Conservation (phyloP, 2,797 vertebrate species). For the Rhinatrema bivittatum region DNA sequence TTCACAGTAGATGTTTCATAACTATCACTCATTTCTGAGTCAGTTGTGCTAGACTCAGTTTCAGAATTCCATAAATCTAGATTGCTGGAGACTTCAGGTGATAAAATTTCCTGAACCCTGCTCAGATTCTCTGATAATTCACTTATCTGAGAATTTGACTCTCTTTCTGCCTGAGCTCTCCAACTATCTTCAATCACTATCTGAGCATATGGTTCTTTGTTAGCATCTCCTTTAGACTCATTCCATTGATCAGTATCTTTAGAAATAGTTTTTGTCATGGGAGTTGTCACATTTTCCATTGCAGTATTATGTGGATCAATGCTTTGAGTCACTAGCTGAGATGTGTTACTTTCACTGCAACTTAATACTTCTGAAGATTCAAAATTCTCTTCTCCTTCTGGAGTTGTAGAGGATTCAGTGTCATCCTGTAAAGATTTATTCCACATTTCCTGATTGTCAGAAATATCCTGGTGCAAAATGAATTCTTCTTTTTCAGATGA, state of each 20-base stretch:
- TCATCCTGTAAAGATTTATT: slow-evolving; percentile 48
- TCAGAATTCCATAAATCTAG: slow-evolving; percentile 9
- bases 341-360: slow-evolving; percentile 20
- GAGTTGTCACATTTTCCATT: slow-evolving; percentile 1
- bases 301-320: background rate
- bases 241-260: slow-evolving; percentile 20
- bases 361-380: slow-evolving; percentile 44
- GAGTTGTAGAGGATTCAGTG: slow-evolving; percentile 44
- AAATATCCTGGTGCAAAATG: slow-evolving; percentile 29
- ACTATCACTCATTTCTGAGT: slow-evolving; percentile 10
- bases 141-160: slow-evolving; percentile 15
- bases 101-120: slow-evolving; percentile 4
- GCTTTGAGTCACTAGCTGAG: slow-evolving; percentile 13
- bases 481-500: background rate
- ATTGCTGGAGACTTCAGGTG: background rate
- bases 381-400: slow-evolving; percentile 37
- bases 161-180: background rate
- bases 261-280: background rate
- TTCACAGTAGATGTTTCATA: background rate
- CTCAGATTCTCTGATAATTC: background rate
- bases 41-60: slow-evolving; percentile 35
- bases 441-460: slow-evolving; percentile 48
- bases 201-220: slow-evolving; percentile 23
- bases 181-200: slow-evolving; percentile 6
- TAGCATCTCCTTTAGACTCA: slow-evolving; percentile 3